These are phyloP conservation scores for Noctuana brunneofusca DNA, from an alignment of 2,888 invertebrate genomes.

Conservation along the genomic window DNA sequence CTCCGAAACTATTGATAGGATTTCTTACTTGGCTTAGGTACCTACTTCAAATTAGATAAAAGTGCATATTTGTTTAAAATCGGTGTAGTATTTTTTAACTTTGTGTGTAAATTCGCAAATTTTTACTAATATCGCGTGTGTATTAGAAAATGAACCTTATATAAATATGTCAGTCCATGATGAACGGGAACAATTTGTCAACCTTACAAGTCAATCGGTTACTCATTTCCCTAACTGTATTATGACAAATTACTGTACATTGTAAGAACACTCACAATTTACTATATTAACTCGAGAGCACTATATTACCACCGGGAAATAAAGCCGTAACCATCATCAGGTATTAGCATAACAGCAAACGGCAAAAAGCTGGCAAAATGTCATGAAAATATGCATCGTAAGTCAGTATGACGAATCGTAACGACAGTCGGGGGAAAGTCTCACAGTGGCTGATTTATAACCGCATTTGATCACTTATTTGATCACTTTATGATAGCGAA, in stretches of 20 bases:
- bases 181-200: slow-evolving; percentile 19
- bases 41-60: too few relatives aligned
- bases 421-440: slow-evolving; percentile 71
- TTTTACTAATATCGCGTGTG: too few relatives aligned
- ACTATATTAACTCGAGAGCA: slow-evolving; percentile 28
- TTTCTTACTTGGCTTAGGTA: too few relatives aligned
- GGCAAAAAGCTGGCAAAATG: slow-evolving; percentile 68
- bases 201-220: slow-evolving; percentile 26
- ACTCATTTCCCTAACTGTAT: slow-evolving; percentile 31
- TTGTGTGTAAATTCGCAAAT: too few relatives aligned
- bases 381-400: slow-evolving; percentile 59
- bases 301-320: slow-evolving; percentile 50
- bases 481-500: slow-evolving; percentile 81
- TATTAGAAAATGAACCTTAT: neutral
- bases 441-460: slow-evolving; percentile 66
- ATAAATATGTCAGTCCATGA: neutral
- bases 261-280: slow-evolving; percentile 29
- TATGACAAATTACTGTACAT: slow-evolving; percentile 31
- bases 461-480: slow-evolving; percentile 74
- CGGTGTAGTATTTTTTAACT: too few relatives aligned
- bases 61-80: too few relatives aligned
- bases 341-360: slow-evolving; percentile 62
- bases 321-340: slow-evolving; percentile 56
- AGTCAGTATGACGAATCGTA: slow-evolving; percentile 69
- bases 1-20: too few relatives aligned